Evolutionary conservation across 2,113 vertebrate genomes (phyloP).

Genomic region (Anthoscopus minutus): DNA sequence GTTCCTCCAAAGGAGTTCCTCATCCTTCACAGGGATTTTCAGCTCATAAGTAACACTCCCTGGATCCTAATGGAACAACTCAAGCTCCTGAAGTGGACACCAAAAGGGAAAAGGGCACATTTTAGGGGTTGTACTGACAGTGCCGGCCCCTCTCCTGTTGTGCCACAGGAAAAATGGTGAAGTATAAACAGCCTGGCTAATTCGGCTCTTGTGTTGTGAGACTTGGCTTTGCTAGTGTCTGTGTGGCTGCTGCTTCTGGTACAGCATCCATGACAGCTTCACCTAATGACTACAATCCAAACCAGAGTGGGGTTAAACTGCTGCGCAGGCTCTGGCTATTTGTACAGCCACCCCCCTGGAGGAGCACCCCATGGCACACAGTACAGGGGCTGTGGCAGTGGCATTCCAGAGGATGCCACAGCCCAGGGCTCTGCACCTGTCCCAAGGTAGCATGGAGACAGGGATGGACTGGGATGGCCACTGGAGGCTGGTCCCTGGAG

Average conservation of each 20-base stretch:
- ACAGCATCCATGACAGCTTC: not conserved
- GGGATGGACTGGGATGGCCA: fast-evolving
- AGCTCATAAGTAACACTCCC: not conserved
- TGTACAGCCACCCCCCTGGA: not conserved
- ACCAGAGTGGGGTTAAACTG: not conserved
- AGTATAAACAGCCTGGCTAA: not conserved
- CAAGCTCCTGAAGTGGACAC: not conserved
- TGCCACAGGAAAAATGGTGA: fast-evolving
- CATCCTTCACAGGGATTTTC: not conserved
- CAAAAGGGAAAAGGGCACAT: not conserved
- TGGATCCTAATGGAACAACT: no score
- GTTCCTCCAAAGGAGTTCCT: not conserved
- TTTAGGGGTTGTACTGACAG: not conserved
- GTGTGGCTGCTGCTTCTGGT: not conserved
- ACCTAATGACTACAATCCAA: not conserved
- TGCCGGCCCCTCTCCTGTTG: fast-evolving
- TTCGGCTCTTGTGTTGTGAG: fast-evolving
- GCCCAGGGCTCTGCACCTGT: fast-evolving
- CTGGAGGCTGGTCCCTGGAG: fast-evolving
- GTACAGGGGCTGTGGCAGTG: not conserved
- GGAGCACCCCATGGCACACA: not conserved
- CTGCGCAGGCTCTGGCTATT: fast-evolving
- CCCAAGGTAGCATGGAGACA: not conserved
- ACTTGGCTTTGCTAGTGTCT: not conserved
- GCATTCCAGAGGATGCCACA: not conserved